Evolutionary conservation across 2,113 vertebrate species (phyloP).

Genomic region (Nycticorax nycticorax): DNA sequence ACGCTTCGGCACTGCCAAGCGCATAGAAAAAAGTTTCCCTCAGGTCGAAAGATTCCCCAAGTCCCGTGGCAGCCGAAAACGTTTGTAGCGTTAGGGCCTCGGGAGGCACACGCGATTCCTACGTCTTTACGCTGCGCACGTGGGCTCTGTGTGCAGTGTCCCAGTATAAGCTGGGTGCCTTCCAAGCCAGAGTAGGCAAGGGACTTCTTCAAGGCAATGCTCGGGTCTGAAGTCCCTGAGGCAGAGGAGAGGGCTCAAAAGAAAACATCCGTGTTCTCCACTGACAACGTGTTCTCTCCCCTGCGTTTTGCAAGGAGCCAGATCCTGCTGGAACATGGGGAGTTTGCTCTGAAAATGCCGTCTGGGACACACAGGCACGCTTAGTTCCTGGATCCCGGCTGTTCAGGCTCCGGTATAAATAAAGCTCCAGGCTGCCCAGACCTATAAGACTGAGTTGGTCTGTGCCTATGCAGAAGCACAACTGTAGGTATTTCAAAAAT

Average conservation of each 20-base stretch:
- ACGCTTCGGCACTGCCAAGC: accelerated
- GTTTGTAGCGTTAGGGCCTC: not conserved
- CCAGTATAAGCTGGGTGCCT: not conserved
- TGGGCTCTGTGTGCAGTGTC: accelerated
- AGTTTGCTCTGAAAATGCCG: not conserved
- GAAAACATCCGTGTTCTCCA: not conserved
- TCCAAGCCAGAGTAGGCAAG: not conserved
- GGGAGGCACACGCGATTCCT: accelerated
- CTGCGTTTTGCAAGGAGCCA: not conserved
- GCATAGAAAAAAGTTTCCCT: accelerated
- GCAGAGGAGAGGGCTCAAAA: not conserved
- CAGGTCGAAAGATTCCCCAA: too few species aligned
- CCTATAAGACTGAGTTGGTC: not conserved
- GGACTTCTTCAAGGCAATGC: not conserved
- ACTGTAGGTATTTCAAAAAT: not conserved
- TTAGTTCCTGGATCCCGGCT: not conserved
- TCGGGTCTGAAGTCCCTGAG: not conserved
- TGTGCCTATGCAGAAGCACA: not conserved
- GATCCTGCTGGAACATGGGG: not conserved
- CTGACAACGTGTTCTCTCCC: not conserved
- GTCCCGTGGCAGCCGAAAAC: not conserved
- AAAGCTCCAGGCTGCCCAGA: not conserved
- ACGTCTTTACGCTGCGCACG: accelerated
- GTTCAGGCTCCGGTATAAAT: not conserved
- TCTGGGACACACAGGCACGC: not conserved